Percentiles rank a stretch among this genome's conserved stretches.
phyloP scores from a whole-genome alignment of 2,797 vertebrate genomes.

The Takifugu ocellatus region DNA sequence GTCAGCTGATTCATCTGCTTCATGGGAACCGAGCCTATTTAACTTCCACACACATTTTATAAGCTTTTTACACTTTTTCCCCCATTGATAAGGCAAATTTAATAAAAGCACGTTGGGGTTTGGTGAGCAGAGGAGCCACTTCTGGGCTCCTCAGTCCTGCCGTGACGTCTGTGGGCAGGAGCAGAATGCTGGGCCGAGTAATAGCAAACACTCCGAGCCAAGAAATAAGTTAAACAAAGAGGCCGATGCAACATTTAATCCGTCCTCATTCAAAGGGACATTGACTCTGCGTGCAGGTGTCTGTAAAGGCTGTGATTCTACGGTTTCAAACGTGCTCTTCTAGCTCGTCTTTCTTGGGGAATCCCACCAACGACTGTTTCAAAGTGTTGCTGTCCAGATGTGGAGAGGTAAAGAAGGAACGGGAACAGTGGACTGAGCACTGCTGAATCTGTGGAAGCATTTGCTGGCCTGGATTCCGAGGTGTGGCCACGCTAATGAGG shows the following conservation, averaged over 20 bases:
- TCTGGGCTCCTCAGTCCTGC: too few species aligned
- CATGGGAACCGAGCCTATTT: too few species aligned
- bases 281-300: conserved; percentile 46
- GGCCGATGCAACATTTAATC: not conserved
- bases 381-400: not conserved
- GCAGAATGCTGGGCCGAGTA: too few species aligned
- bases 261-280: conserved; percentile 49
- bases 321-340: conserved; percentile 6
- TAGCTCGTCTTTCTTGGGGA: conserved; percentile 2
- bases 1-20: too few species aligned
- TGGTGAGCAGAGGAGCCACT: too few species aligned
- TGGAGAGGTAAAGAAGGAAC: not conserved
- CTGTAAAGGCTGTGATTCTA: conserved; percentile 7
- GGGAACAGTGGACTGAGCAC: not conserved
- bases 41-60: too few species aligned
- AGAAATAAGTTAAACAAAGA: too few species aligned
- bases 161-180: too few species aligned
- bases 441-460: not conserved
- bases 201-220: too few species aligned
- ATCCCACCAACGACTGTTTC: not conserved
- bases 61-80: too few species aligned
- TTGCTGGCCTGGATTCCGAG: conserved; percentile 14
- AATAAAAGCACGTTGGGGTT: too few species aligned
- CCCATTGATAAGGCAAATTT: too few species aligned
- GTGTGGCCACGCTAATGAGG: not conserved